Base-by-base conservation (phyloP, 2,888 invertebrate species). In the Limnephilus rhombicus region DNA sequence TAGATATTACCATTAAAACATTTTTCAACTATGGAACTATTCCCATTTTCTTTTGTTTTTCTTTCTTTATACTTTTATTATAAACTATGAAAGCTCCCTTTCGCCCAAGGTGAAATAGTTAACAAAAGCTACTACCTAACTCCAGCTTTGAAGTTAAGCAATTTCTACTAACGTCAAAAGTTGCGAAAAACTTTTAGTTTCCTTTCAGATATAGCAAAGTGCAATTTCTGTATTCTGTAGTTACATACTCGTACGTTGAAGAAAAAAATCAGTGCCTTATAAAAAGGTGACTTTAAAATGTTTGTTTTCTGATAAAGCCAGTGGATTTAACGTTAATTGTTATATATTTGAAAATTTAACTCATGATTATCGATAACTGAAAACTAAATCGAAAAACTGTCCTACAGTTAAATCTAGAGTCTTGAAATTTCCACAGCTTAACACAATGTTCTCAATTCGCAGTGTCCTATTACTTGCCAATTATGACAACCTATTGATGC, bases 11-110 rank as follows among this genome's bases (percentile, higher is more conserved):
- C 18, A 53, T 68, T 9, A 68, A 9, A 68, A 68, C 68, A 9
- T 68, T 68, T 24, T n/a, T 9, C 68, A 68, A 68, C 68, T 68
- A 9, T n/a, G n/a, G n/a, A 37, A 83, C 24, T 83, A 37, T 83
- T 83, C 83, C 83, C 24, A 41, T 41, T 83, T 83, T 34, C 37
- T 83, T 83, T 83, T 83, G 41, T 37, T 24, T 83, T 83, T 83
- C 83, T 41, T 34, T 34, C 15, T 83, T 37, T 11, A 24, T 68
- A 68, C 68, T 68, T 68, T 68, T 83, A 83, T 83, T 37, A 83
- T 37, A 83, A 83, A 83, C 37, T 83, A 83, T 24, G 9, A 83
- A 83, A 83, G 83, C 83, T 34, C 18, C 34, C 81, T 24, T 82
- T 34, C 12, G 15, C 34, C 82, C 31, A 82, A 82, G 83, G 37